Evolutionary conservation across 2,113 vertebrate species (phyloP).

Genomic region (Brachypodius melanocephalos): DNA sequence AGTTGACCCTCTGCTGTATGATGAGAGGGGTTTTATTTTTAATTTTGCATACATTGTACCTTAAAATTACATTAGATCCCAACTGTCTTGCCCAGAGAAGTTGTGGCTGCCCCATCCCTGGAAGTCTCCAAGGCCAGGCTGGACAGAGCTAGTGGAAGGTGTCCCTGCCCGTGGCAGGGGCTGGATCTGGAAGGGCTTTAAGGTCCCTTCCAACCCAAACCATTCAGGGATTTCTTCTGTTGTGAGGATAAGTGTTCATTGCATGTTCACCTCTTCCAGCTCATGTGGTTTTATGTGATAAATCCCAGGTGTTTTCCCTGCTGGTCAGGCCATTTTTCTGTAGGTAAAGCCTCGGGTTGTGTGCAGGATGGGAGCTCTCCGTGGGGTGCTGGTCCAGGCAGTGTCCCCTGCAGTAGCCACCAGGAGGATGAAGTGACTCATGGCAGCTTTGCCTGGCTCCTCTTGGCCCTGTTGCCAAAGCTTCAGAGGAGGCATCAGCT

Average conservation of each 20-base stretch:
- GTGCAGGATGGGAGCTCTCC: neutral
- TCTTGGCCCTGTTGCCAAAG: neutral
- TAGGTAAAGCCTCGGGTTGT: neutral
- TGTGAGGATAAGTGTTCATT: neutral
- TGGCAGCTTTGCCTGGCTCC: neutral
- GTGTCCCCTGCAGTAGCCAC: neutral
- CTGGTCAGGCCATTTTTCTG: neutral
- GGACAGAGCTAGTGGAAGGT: neutral
- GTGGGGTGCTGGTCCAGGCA: accelerated
- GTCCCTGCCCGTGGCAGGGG: neutral
- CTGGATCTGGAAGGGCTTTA: neutral
- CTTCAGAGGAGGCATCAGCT: neutral
- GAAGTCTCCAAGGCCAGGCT: neutral
- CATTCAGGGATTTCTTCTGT: neutral
- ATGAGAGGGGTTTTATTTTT: neutral
- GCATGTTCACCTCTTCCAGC: neutral
- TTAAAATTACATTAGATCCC: neutral
- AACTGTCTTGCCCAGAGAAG: neutral
- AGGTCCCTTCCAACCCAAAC: neutral
- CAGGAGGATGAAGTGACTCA: neutral
- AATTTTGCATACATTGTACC: neutral
- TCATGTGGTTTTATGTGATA: neutral
- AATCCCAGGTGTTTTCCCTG: neutral
- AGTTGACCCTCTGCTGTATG: neutral
- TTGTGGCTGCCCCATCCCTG: neutral